phyloP scores from a whole-genome alignment of 1,140 invertebrate species.

The Polypedilum pembai region DNA sequence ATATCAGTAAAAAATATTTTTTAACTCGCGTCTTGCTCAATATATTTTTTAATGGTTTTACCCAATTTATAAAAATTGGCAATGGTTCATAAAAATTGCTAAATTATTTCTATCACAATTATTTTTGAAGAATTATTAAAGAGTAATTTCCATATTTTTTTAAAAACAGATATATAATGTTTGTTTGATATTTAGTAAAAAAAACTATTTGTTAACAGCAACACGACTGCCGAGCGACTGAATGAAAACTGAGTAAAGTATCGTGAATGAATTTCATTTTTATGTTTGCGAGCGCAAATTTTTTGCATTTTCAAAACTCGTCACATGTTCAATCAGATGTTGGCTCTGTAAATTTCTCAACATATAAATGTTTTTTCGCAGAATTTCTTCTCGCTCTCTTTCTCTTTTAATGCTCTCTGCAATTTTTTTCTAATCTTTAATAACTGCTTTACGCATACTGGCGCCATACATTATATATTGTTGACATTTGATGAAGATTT shows the following conservation, averaged over 20 bases:
- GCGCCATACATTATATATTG: neutral
- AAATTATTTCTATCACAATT: neutral
- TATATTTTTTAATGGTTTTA: neutral
- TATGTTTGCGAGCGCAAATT: neutral
- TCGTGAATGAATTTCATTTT: neutral
- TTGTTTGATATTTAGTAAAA: neutral
- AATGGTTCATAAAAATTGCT: neutral
- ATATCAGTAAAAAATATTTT: neutral
- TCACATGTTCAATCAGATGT: conserved; percentile 5
- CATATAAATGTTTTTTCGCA: neutral
- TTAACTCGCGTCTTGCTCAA: neutral
- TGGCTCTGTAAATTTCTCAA: neutral
- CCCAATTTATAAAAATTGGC: neutral
- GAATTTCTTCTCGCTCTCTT: neutral
- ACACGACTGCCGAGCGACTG: neutral
- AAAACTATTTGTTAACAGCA: neutral
- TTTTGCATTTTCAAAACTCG: neutral
- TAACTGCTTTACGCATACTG: neutral
- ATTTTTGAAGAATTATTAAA: neutral
- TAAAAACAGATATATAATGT: neutral
- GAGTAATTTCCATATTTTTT: neutral
- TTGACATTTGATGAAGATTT: neutral
- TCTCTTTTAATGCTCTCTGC: neutral
- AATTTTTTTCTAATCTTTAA: too few relatives aligned
- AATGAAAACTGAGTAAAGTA: neutral